Percentiles rank a stretch among this genome's conserved stretches.
Conservation (phyloP, 2,113 vertebrate species). For the Cettia cetti region DNA sequence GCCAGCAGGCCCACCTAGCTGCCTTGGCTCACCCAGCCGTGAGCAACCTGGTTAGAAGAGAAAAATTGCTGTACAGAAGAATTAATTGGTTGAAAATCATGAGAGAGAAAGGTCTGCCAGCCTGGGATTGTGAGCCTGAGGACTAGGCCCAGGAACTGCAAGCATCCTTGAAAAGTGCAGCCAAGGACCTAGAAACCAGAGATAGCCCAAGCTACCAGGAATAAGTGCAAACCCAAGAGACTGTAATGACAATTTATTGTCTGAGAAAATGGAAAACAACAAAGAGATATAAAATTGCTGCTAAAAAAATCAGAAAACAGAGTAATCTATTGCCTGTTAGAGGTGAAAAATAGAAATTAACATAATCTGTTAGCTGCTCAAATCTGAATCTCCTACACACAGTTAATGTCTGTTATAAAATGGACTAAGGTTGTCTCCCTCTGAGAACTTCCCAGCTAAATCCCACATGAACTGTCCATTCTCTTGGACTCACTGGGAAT, state of each 20-base stretch:
- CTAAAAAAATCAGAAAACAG: not conserved
- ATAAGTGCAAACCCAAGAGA: not conserved
- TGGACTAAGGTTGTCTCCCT: not conserved
- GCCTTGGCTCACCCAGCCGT: not conserved
- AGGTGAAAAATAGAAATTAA: not conserved
- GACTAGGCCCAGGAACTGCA: not conserved
- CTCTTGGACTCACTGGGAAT: not conserved
- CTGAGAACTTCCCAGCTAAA: not conserved
- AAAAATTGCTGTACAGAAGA: not conserved
- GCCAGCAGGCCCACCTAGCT: not conserved
- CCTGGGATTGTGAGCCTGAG: not conserved
- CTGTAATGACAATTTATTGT: not conserved
- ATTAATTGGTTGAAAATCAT: not conserved
- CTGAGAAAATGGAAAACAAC: not conserved
- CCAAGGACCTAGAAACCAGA: not conserved
- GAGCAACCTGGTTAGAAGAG: not conserved
- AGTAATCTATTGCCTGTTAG: not conserved
- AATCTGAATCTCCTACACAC: not conserved
- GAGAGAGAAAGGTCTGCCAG: not conserved
- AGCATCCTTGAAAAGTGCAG: not conserved
- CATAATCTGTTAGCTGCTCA: not conserved
- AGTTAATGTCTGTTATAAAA: not conserved
- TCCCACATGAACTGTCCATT: not conserved
- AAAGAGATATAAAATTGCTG: not conserved
- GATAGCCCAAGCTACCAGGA: not conserved